A percentile compares a stretch with the other conserved stretches of the same genome.
Evolutionary conservation across 2,797 vertebrate species (phyloP).

Genomic region (Spea hammondii): DNA sequence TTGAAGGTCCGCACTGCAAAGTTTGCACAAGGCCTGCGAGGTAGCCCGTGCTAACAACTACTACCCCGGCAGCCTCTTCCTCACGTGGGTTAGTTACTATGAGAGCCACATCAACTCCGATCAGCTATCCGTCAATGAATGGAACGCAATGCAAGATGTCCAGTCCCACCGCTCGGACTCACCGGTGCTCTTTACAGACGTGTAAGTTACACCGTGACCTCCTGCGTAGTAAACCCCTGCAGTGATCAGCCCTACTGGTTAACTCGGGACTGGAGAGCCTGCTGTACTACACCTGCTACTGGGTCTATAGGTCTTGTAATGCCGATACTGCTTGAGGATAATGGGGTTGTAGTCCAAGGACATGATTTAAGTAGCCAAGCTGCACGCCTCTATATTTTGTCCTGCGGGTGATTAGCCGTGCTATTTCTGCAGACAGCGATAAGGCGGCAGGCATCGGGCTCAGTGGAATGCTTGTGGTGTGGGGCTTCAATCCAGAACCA

Average conservation of each 20-base stretch:
- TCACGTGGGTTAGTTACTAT: constrained; percentile 98
- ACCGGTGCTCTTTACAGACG: constrained; percentile 88
- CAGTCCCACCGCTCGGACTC: constrained; percentile 94
- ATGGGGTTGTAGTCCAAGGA: too few species aligned
- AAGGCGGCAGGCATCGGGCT: constrained; percentile 67
- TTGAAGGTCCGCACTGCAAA: constrained; percentile 92
- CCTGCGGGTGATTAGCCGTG: constrained; percentile 63
- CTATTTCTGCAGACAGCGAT: constrained; percentile 76
- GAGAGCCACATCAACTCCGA: constrained; percentile 92
- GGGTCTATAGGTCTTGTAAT: too few species aligned
- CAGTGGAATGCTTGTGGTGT: constrained; percentile 63
- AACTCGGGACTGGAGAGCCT: too few species aligned
- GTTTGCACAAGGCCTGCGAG: constrained; percentile 94
- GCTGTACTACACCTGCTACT: too few species aligned
- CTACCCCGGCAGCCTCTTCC: constrained; percentile 94
- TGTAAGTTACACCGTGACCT: constrained; percentile 75
- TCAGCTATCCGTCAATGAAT: constrained; percentile 92
- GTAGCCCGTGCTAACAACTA: constrained; percentile 93
- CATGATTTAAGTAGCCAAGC: neutral
- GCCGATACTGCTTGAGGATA: too few species aligned
- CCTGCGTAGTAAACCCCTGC: too few species aligned
- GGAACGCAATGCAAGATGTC: constrained; percentile 97
- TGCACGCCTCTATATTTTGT: constrained; percentile 3
- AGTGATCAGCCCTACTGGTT: too few species aligned
- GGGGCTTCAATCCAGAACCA: constrained; percentile 64